Percentiles rank a stretch among this genome's conserved stretches.
These are phyloP conservation scores for Poeciliopsis turrubarensis DNA, from an alignment of 2,113 vertebrate species.

Conservation along the genomic window DNA sequence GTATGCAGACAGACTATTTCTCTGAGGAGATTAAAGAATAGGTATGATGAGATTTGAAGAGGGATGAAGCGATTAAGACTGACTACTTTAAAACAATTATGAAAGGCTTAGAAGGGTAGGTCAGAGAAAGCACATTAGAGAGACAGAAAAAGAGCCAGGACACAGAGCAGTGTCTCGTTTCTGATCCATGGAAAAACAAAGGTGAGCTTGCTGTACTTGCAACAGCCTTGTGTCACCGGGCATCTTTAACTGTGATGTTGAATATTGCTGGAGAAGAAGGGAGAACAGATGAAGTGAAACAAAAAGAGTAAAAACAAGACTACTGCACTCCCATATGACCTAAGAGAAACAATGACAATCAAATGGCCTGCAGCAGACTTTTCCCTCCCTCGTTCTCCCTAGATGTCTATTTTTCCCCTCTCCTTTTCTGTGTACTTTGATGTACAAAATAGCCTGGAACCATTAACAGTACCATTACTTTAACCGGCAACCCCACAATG, in stretches of 20 bases:
- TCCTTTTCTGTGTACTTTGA: constrained; percentile 76
- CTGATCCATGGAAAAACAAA: constrained; percentile 75
- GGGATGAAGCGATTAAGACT: constrained; percentile 78
- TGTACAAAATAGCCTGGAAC: constrained; percentile 78
- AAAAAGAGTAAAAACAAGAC: constrained; percentile 67
- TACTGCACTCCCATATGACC: constrained; percentile 70
- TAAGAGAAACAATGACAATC: constrained; percentile 77
- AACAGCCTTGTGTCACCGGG: constrained; percentile 68
- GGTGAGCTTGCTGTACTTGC: constrained; percentile 62
- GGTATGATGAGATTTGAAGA: constrained; percentile 80
- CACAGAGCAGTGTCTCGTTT: constrained; percentile 72
- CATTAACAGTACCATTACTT: constrained; percentile 78
- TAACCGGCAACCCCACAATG: constrained; percentile 63
- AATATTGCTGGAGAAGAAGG: constrained; percentile 63
- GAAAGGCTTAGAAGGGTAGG: constrained; percentile 74
- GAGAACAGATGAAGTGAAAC: constrained; percentile 56
- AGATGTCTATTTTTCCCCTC: constrained; percentile 32
- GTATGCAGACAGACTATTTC: constrained; percentile 62
- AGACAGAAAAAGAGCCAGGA: constrained; percentile 62
- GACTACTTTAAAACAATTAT: constrained; percentile 82
- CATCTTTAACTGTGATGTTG: constrained; percentile 63
- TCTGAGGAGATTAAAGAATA: constrained; percentile 78
- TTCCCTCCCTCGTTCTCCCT: constrained; percentile 43
- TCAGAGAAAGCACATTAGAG: constrained; percentile 63
- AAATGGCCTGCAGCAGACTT: constrained; percentile 73